Conservation (phyloP, 2,797 vertebrate genomes). For the Nannoperca australis region DNA sequence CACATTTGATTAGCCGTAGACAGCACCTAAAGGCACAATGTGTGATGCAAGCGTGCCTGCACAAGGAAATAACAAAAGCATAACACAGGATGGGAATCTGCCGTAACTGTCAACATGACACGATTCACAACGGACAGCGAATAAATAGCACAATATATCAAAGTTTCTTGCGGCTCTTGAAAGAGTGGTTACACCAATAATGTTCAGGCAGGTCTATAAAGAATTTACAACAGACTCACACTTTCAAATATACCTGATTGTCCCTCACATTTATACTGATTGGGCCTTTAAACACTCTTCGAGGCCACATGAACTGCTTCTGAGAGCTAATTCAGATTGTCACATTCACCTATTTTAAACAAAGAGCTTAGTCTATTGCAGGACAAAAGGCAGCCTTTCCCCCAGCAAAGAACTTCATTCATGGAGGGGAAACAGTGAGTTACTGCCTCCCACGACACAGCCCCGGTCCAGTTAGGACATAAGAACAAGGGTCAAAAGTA, state of each 20-base stretch:
- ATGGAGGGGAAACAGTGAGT: constrained; percentile 58
- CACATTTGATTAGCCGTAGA: neutral
- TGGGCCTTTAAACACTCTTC: constrained; percentile 16
- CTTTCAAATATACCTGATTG: neutral
- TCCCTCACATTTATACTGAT: neutral
- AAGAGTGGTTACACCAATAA: neutral
- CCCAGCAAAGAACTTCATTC: constrained; percentile 64
- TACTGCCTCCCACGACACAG: constrained; percentile 59
- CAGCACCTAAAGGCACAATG: neutral
- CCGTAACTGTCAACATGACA: neutral
- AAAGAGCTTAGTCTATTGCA: constrained; percentile 58
- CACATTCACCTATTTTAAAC: constrained; percentile 61
- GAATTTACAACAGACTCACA: no score
- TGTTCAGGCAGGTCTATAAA: neutral
- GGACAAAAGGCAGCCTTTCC: constrained; percentile 65
- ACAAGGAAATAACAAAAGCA: neutral
- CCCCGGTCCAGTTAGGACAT: constrained; percentile 35
- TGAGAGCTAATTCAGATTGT: constrained; percentile 69
- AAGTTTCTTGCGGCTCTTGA: neutral
- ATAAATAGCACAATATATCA: neutral
- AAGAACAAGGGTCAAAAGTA: constrained; percentile 7
- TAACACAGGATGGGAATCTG: neutral
- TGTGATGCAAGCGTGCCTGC: neutral
- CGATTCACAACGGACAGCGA: neutral
- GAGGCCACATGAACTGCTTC: constrained; percentile 18